Base-by-base conservation (phyloP, 2,113 vertebrate genomes). In the Jaculus jaculus region DNA sequence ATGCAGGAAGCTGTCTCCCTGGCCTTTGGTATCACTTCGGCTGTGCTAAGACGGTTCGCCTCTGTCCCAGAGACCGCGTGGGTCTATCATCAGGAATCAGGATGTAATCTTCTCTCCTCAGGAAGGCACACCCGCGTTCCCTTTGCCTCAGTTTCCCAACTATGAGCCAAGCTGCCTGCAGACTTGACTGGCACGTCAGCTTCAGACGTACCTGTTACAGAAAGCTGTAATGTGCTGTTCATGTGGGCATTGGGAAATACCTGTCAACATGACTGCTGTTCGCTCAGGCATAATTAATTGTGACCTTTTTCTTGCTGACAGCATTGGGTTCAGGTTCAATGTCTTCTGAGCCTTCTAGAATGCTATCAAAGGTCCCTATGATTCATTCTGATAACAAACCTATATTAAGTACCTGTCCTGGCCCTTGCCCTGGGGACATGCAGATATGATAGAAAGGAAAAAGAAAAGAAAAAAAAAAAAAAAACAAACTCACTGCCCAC, bases 221-320 rank as follows among this genome's bases (percentile, higher is more conserved):
- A 93, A 81, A 34, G 15, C 39, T 90, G 12, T 83, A 34, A 68
- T 1, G 7, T 34, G 30, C 51, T 65, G 34, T 71, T 58, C 42
- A 17, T 84, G 51, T 81, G 69, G 69, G 82, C 23, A 11, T 21
- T 91, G 87, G 91, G 71, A 63, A 87, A 65, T 24, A 10, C 87
- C 68, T 60, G 30, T 81, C 93, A 89, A 13, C 63, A 21, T 39
- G 54, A 18, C 66, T 92, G 28, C 12, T 65, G 73, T 78, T 95
- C 75, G 87, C 84, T 95, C 78, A 9, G 68, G 39, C 28, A 60
- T 94, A 65, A 89, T 87, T 93, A 84, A 72, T 73, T 28, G 68
- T 91, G 95, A 87, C 91, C 89, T 93, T 90, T 89, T 54, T 54
- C 34, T 90, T 32, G 32, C 42, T 11, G 51, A 15, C 61, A 32